These are phyloP conservation scores for Lysandra coridon DNA, from an alignment of 2,888 invertebrate genomes.

Conservation along the genomic window DNA sequence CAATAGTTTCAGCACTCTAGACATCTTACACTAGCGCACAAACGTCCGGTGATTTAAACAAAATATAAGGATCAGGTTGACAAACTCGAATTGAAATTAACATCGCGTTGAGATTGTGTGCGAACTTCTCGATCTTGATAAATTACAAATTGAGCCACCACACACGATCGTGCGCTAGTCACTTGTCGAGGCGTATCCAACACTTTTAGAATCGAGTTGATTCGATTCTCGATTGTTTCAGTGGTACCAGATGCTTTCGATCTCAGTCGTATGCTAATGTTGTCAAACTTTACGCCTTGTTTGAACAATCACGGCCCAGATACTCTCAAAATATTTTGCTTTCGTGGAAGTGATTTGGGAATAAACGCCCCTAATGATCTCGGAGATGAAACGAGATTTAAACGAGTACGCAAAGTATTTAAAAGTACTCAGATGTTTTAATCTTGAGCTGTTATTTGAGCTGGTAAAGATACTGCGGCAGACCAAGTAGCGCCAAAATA, in stretches of 20 bases:
- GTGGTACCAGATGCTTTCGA: slow-evolving; percentile 53
- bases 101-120: no score
- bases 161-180: no score
- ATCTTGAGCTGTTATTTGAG: background rate
- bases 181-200: background rate
- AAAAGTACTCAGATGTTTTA: background rate
- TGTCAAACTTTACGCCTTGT: slow-evolving; percentile 44
- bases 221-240: background rate
- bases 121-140: no score
- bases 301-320: slow-evolving; percentile 42
- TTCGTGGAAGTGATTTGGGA: background rate
- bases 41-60: no score
- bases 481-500: background rate
- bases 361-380: background rate
- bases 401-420: background rate
- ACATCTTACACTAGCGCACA: no score
- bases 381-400: background rate
- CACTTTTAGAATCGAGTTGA: background rate
- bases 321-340: slow-evolving; percentile 30
- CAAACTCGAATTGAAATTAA: no score
- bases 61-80: no score
- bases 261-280: slow-evolving; percentile 49
- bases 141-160: no score
- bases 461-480: background rate
- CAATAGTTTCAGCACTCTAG: no score